These are phyloP conservation scores for Volucella bombylans DNA, from an alignment of 2,888 invertebrate genomes.

Conservation along the genomic window DNA sequence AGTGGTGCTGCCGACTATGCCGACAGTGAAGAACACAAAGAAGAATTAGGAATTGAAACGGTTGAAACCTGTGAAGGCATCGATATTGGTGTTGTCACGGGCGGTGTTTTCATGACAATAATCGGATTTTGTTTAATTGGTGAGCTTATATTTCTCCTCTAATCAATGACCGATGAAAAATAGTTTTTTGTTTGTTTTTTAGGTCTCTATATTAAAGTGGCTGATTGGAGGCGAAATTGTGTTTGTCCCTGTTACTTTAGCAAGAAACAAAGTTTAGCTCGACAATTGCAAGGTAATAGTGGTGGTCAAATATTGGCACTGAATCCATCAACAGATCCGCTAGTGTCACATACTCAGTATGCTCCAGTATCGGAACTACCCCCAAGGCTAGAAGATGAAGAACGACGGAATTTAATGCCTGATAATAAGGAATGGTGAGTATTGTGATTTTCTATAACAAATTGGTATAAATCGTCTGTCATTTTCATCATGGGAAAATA, in stretches of 20 bases:
- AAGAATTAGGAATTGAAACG: slow-evolving; percentile 78
- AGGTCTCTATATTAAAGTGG: slow-evolving; percentile 80
- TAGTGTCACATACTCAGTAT: slow-evolving; percentile 88
- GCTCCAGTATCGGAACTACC: slow-evolving; percentile 89
- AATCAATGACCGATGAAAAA: not conserved
- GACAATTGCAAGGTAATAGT: slow-evolving; percentile 82
- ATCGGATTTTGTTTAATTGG: slow-evolving; percentile 86
- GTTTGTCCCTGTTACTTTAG: slow-evolving; percentile 78
- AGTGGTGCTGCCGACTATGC: slow-evolving; percentile 86
- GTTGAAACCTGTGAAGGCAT: slow-evolving; percentile 76
- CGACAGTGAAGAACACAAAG: slow-evolving; percentile 81
- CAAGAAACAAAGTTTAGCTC: slow-evolving; percentile 79
- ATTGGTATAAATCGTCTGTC: not conserved
- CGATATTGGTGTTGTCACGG: slow-evolving; percentile 85
- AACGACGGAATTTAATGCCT: slow-evolving; percentile 89
- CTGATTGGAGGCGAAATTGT: slow-evolving; percentile 80
- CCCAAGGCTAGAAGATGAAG: slow-evolving; percentile 85
- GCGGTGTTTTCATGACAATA: slow-evolving; percentile 85
- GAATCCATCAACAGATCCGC: slow-evolving; percentile 89
- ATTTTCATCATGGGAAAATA: not conserved
- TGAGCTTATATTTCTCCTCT: slow-evolving; percentile 77
- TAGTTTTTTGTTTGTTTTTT: slow-evolving; percentile 62
- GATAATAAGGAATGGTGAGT: slow-evolving; percentile 89
- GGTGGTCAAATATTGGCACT: slow-evolving; percentile 85
- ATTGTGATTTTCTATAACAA: not conserved